Evolutionary conservation across 2,113 vertebrate species (phyloP), one percentile per base, ranked within the genome.

Genomic region (Oxyura jamaicensis): DNA sequence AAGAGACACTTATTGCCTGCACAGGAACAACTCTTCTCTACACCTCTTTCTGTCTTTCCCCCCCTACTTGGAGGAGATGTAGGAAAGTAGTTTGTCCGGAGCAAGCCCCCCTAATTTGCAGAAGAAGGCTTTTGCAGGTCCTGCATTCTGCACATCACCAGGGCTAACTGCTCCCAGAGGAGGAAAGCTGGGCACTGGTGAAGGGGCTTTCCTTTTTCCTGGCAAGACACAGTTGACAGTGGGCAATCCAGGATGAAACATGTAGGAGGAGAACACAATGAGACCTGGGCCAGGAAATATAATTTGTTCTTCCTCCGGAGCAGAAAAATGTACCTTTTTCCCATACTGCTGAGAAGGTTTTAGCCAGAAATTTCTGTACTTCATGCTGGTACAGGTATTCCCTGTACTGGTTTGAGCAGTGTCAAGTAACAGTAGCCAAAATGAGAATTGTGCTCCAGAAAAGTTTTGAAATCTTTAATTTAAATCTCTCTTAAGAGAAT

Each of bases 1-100:
- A 55, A 52, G 41, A 67, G 33, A 33, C 23, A 46, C 42, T 86
- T 56, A n/a, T 14, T 39, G 26, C 19, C 41, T 31, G 8, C 5
- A 3, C 11, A 73, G 13, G 5, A 8, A 14, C 12, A 28, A 56
- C 19, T 59, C 33, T n/a, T 31, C 56, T n/a, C 31, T 21, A 11
- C 19, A n/a, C 31, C 33, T 58, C 19, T 20, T 53, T 75, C 44
- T 19, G 28, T 53, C 33, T 55, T 76, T 5, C 10, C 2, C 5
- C 3, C 9, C 3, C n/a, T 33, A 25, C 20, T 19, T 0, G 62
- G 33, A 6, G 33, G 26, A 48, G 8, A 42, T 10, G 23, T 13
- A 33, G 20, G 13, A 82, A 8, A 35, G 5, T 7, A 46, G 21
- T 15, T 23, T 78, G 28, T 46, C 23, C 73, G 28, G 20, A 68